These are phyloP conservation scores for Podiceps cristatus DNA, from an alignment of 2,113 vertebrate species.

Conservation along the genomic window DNA sequence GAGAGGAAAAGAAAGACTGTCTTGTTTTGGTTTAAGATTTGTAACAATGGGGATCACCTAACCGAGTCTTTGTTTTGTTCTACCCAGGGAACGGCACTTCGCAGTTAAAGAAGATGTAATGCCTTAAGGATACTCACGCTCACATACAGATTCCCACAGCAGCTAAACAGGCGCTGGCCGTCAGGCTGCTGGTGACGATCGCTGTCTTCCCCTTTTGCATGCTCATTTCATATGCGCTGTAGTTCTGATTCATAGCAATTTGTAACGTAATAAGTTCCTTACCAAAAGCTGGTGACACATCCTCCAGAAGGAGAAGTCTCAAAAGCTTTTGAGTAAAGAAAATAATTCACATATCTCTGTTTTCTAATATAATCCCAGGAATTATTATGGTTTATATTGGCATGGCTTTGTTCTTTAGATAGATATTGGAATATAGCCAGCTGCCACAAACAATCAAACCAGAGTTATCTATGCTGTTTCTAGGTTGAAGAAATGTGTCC, in stretches of 20 bases:
- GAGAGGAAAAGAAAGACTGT: not conserved
- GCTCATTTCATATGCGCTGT: not conserved
- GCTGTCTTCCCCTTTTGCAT: not conserved
- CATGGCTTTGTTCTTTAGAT: not conserved
- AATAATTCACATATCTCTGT: not conserved
- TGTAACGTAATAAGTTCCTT: not conserved
- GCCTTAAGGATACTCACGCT: not conserved
- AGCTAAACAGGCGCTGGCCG: not conserved
- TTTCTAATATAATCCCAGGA: not conserved
- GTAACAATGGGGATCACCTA: not conserved
- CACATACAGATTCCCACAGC: not conserved
- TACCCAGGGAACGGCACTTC: not conserved
- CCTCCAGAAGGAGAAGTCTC: not conserved
- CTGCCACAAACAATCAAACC: not conserved
- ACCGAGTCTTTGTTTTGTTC: not conserved
- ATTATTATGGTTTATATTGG: not conserved
- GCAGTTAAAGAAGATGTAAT: not conserved
- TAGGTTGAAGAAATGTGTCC: not conserved
- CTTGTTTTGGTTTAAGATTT: not conserved
- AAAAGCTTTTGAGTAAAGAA: not conserved
- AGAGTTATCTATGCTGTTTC: not conserved
- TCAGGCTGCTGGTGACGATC: not conserved
- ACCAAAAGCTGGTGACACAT: not conserved
- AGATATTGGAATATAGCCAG: not conserved
- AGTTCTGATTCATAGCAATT: not conserved